These are phyloP conservation scores for Samia ricini DNA, from an alignment of 1,140 invertebrate genomes.

Conservation along the genomic window DNA sequence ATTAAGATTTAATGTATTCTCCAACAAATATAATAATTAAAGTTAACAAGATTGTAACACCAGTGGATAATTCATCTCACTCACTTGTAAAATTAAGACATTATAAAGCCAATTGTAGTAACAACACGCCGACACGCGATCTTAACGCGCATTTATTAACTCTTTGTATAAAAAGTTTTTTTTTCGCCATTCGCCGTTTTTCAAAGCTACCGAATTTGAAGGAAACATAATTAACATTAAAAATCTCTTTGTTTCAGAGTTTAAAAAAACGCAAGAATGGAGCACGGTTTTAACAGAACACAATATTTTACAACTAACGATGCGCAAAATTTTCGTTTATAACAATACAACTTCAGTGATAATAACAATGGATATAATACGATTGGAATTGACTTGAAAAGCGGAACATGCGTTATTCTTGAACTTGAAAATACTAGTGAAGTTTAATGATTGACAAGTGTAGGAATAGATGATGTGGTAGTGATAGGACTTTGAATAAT, in stretches of 20 bases:
- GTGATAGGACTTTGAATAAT: slow-evolving; percentile 64
- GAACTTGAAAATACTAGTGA: slow-evolving; percentile 28
- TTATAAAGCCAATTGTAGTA: slow-evolving; percentile 51
- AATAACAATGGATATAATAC: slow-evolving; percentile 48
- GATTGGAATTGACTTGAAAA: slow-evolving; percentile 63
- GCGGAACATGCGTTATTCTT: slow-evolving; percentile 14
- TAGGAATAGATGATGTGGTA: slow-evolving; percentile 31
- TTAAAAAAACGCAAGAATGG: slow-evolving; percentile 40
- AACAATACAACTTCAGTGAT: slow-evolving; percentile 24
- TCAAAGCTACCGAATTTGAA: slow-evolving; percentile 42
- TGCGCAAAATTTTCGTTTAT: slow-evolving; percentile 31
- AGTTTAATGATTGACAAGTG: slow-evolving; percentile 11
- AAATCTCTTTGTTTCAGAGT: slow-evolving; percentile 55
- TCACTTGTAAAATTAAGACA: slow-evolving; percentile 51
- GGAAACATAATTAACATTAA: slow-evolving; percentile 35
- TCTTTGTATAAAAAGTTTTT: slow-evolving; percentile 34
- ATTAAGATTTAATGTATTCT: slow-evolving; percentile 11
- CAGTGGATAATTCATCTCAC: slow-evolving; percentile 33
- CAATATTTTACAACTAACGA: slow-evolving; percentile 22
- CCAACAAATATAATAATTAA: slow-evolving; percentile 1
- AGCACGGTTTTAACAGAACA: slow-evolving; percentile 11
- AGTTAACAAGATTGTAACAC: background rate
- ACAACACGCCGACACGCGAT: slow-evolving; percentile 42
- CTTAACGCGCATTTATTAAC: slow-evolving; percentile 40
- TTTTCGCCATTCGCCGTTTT: slow-evolving; percentile 39